Percentiles rank a stretch among this genome's conserved stretches.
These are phyloP conservation scores for Pipistrellus pygmaeus DNA, from an alignment of 2,797 vertebrate genomes.

Conservation along the genomic window DNA sequence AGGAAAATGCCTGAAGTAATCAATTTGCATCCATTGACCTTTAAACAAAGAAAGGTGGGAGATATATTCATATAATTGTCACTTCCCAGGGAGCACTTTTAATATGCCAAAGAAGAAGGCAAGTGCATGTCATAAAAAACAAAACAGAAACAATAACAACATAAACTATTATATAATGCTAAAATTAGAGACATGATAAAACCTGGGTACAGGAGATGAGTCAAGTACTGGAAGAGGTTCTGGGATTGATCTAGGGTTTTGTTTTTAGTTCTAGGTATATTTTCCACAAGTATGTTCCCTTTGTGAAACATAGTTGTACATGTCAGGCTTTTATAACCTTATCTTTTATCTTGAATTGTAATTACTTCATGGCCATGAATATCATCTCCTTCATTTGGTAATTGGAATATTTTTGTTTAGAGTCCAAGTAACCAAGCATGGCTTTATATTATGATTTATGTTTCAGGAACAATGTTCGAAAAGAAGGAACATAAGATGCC, in stretches of 20 bases:
- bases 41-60: not conserved
- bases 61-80: not conserved
- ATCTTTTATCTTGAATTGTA: not conserved
- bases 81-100: not conserved
- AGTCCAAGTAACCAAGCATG: not conserved
- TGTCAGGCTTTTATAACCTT: not conserved
- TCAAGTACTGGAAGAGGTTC: not conserved
- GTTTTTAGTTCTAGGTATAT: not conserved
- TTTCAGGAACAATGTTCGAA: not conserved
- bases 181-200: not conserved
- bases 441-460: not conserved
- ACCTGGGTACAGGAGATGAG: not conserved
- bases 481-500: not conserved
- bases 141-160: not conserved
- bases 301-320: not conserved
- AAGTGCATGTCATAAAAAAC: not conserved
- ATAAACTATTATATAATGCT: not conserved
- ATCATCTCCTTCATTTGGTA: not conserved
- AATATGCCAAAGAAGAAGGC: not conserved
- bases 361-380: not conserved
- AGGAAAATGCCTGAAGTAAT: not conserved
- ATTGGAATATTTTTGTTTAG: not conserved
- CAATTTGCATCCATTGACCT: not conserved
- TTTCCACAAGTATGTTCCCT: not conserved
- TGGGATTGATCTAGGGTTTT: not conserved